Percentiles rank a stretch among this genome's conserved stretches.
Evolutionary conservation across 2,888 invertebrate species (phyloP).

Genomic region (Heteromurus nitidus): DNA sequence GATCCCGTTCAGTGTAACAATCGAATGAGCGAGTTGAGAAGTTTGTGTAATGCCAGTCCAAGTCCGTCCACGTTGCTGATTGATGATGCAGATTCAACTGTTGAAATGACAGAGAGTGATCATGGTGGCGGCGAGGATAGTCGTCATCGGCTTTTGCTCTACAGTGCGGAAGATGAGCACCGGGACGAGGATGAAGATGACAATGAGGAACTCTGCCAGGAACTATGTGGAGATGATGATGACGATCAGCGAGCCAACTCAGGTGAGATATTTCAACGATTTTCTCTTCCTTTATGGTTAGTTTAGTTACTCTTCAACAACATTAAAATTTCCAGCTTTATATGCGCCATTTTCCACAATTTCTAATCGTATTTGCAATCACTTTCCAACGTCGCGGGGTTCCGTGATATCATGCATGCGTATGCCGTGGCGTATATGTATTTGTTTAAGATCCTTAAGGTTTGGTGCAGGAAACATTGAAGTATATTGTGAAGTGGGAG

Average conservation of each 20-base stretch:
- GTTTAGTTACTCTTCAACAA: too few relatives aligned
- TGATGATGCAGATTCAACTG: constrained; percentile 72
- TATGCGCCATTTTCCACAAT: too few relatives aligned
- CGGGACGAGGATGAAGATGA: constrained; percentile 61
- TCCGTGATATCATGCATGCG: too few relatives aligned
- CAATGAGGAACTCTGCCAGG: constrained; percentile 60
- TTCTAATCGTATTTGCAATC: too few relatives aligned
- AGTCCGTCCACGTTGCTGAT: constrained; percentile 49
- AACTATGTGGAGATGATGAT: constrained; percentile 45
- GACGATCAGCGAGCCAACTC: constrained; percentile 21
- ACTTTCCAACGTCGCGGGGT: too few relatives aligned
- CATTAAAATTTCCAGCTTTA: too few relatives aligned
- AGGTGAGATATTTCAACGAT: constrained; percentile 15
- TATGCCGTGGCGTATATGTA: too few relatives aligned
- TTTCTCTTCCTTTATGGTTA: background rate
- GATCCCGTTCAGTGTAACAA: background rate
- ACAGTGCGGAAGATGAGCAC: constrained; percentile 29
- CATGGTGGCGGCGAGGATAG: background rate
- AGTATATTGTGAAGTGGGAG: constrained; percentile 31
- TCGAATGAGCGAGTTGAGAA: constrained; percentile 8
- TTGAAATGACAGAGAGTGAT: constrained; percentile 62
- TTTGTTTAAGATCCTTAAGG: too few relatives aligned
- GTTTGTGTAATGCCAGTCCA: constrained; percentile 21
- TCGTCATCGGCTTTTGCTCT: constrained; percentile 3
- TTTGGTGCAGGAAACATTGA: background rate